Conservation (phyloP, 30 jellyfish, hydroid and myxozoan genomes). For the Pseudorhiza aurosa region DNA sequence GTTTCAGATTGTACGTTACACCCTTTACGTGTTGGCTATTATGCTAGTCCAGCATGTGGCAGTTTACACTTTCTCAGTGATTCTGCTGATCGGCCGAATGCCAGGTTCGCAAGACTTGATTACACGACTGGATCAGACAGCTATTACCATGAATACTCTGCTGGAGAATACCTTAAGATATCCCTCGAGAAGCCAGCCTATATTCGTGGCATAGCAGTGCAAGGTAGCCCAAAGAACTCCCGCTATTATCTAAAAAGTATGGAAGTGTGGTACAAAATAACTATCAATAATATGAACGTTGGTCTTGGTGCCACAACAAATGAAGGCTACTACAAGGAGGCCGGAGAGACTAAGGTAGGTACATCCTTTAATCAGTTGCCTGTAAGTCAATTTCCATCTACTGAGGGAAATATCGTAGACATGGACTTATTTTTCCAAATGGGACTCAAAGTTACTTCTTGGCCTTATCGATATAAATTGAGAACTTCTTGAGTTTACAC, state of each 20-base stretch:
- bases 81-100: conserved; percentile 52
- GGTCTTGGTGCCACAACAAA: neutral
- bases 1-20: conserved; percentile 29
- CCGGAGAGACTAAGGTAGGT: conserved; percentile 13
- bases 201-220: conserved; percentile 32
- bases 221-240: conserved; percentile 43
- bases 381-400: no score
- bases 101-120: conserved; percentile 38
- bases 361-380: neutral
- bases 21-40: conserved; percentile 50
- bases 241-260: conserved; percentile 37
- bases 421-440: no score
- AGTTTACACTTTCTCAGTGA: conserved; percentile 30
- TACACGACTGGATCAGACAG: conserved; percentile 24
- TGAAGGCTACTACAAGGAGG: conserved; percentile 33
- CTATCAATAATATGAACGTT: conserved; percentile 16
- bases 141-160: conserved; percentile 38
- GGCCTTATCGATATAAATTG: no score
- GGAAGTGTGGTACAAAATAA: conserved; percentile 47
- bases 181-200: conserved; percentile 23
- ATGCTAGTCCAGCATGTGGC: conserved; percentile 42
- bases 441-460: no score
- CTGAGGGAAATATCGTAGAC: no score
- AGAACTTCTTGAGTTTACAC: no score
- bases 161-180: conserved; percentile 42